Base-by-base conservation (phyloP, 2,797 vertebrate species). In the Pygocentrus nattereri region DNA sequence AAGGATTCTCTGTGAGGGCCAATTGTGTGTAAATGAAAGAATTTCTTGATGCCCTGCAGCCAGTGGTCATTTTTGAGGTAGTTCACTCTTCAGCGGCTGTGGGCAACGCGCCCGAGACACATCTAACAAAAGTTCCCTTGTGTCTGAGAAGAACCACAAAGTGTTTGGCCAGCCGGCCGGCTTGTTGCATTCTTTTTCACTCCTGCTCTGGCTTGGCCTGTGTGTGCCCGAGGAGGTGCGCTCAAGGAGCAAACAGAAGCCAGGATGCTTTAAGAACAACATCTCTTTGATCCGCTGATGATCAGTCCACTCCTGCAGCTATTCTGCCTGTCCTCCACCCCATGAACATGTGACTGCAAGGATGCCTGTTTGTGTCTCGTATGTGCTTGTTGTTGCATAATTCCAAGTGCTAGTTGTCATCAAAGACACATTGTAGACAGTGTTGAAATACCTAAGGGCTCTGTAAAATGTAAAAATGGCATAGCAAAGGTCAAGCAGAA, bases 241-340 rank as follows among this genome's bases (percentile, higher is more conserved):
- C 41, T 15, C 27, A 77, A 47, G 41, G 58, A 78, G 41, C 73
- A 71, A 80, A 83, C 73, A 64, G 21, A 23, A 71, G 76, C 80
- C 76, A 69, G 73, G 74, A 71, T 82, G 78, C 77, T 81, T 81
- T 74, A 76, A 64, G 52, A 85, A 83, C 69, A 79, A 78, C 64
- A 84, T 74, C 54, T 52, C 70, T 84, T 61, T 76, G 76, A 86
- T 85, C 80, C 64, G 27, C 38, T 85, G 79, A 87, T 50, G 85
- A 84, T 87, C 88, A 87, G 68, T 79, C 83, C 79, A 79, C 82
- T 82, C 86, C 88, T 78, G 56, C 65, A 85, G 89, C 84, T 27
- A 80, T 80, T 68, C 47, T n/a, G 56, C 11, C 38, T 71, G 56
- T 41, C 21, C 34, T 41, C 47, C 27, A 50, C 59, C 71, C 27